Evolutionary conservation across 2,113 vertebrate genomes (phyloP), one percentile per base, ranked within the genome.

Genomic region (Ochotona princeps): DNA sequence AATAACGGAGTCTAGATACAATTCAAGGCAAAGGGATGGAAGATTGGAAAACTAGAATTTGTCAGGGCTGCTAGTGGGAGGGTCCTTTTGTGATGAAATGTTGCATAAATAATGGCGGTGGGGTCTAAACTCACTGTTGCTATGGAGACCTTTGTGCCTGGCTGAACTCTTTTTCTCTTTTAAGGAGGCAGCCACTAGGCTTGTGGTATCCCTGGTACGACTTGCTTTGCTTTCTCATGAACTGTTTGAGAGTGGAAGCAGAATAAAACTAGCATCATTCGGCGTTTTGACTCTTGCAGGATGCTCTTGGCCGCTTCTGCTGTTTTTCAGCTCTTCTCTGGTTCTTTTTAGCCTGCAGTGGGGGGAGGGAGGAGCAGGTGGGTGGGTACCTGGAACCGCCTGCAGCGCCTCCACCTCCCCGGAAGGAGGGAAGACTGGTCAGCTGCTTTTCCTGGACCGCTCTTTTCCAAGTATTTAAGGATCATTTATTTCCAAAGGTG

Each of bases 81-180:
- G 98, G 98, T 94, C 98, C 98, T 97, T 98, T 98, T 99, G 98
- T 98, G 98, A 98, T 98, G 98, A 98, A 99, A 98, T 98, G 98
- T 98, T 98, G 99, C 99, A 98, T 98, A 99, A 98, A 98, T 98
- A 99, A 99, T 98, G 98, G 97, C 96, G 97, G 96, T 87, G 98
- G 98, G 98, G 98, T 98, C 98, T 98, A 98, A 98, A 98, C 98
- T 98, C 98, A 97, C 97, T 88, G 99, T 99, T 99, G 98, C 98
- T 97, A 99, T 99, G 98, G 99, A 98, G 98, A 99, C 99, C 98
- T 99, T 99, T 99, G 99, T 99, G 99, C 98, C 98, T 98, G 98
- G 96, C 97, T 98, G 98, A 98, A 98, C 98, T 98, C 96, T 97
- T 98, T 96, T 96, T 95, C 97, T 95, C 95, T 93, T 94, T 95